Percentiles rank a stretch among this genome's conserved stretches.
phyloP scores from a whole-genome alignment of 1,140 invertebrate species.

The Aphelenchoides avenae region DNA sequence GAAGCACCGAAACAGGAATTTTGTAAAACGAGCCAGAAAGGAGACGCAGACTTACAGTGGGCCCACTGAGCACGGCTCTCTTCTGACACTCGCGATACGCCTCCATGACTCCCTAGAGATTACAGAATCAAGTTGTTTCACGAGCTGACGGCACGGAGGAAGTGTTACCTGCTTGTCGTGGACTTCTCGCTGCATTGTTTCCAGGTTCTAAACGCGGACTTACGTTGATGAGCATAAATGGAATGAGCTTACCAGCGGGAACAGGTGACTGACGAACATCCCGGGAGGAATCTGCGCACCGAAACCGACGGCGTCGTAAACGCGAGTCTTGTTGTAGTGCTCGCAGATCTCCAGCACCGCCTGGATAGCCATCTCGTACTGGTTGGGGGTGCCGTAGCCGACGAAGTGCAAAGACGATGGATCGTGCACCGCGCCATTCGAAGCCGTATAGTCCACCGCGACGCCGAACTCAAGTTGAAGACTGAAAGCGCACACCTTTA shows the following conservation, averaged over 20 bases:
- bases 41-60: too few species aligned
- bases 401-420: background rate
- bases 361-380: slow-evolving; percentile 61
- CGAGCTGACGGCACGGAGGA: too few species aligned
- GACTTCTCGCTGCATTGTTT: too few species aligned
- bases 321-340: slow-evolving; percentile 64
- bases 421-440: background rate
- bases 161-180: too few species aligned
- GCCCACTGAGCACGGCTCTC: slow-evolving; percentile 67
- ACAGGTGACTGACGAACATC: slow-evolving; percentile 24
- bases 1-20: too few species aligned
- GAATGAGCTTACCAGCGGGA: slow-evolving; percentile 32
- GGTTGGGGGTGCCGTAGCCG: background rate
- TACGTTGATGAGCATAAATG: too few species aligned
- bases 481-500: slow-evolving; percentile 16
- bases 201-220: too few species aligned
- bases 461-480: slow-evolving; percentile 26
- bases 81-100: slow-evolving; percentile 61
- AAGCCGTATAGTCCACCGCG: background rate
- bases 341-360: slow-evolving; percentile 68
- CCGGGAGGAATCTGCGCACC: slow-evolving; percentile 31
- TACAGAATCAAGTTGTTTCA: background rate
- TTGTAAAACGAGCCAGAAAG: too few species aligned
- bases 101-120: slow-evolving; percentile 56
- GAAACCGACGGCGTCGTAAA: slow-evolving; percentile 47